Base-by-base conservation (phyloP, 1,140 invertebrate species). In the Heliothis virescens region DNA sequence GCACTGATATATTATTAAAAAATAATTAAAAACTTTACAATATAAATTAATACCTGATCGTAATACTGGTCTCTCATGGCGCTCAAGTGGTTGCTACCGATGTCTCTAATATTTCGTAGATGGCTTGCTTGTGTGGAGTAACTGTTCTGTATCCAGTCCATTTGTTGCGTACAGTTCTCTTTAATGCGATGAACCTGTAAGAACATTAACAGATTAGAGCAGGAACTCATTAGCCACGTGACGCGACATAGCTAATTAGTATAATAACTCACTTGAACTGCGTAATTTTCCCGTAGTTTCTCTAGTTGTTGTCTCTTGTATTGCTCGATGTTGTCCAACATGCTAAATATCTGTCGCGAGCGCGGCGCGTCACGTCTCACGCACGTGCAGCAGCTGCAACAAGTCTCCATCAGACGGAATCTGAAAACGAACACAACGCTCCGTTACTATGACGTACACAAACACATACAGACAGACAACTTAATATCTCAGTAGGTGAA, bases 111-210 rank as follows among this genome's bases (percentile, higher is more conserved):
- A 85, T 98, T 98, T 79, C 97, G 96, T 16, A 99, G 95, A 92
- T 99, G 98, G 86, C 97, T 97, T 26, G 97, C 97, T 95, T 99
- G 98, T 15, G 96, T 96, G 82, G 97, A 96, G 91, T 99, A 99
- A 89, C 98, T 99, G 86, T 97, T 98, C 87, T 98, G 96, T 79
- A 99, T 98, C 96, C 97, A 98, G 88, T 99, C 98, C 92, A 99
- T 97, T 95, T 99, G 98, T 89, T 98, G 97, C 13, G 97, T 96
- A 89, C 98, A 99, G 86, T 99, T 99, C 84, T 99, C 98, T 87
- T 98, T 97, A 80, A 99, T 98, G 83, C 97, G 96, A 88, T 97
- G 96, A 60, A 98, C 97, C 96, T 98, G 79, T 73, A 87, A 90
- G 75, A 67, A 83, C 71, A 71, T 71, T 81, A 72, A 77, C n/a